phyloP scores from a whole-genome alignment of 2,888 invertebrate species.

The Heliconius ismenius region DNA sequence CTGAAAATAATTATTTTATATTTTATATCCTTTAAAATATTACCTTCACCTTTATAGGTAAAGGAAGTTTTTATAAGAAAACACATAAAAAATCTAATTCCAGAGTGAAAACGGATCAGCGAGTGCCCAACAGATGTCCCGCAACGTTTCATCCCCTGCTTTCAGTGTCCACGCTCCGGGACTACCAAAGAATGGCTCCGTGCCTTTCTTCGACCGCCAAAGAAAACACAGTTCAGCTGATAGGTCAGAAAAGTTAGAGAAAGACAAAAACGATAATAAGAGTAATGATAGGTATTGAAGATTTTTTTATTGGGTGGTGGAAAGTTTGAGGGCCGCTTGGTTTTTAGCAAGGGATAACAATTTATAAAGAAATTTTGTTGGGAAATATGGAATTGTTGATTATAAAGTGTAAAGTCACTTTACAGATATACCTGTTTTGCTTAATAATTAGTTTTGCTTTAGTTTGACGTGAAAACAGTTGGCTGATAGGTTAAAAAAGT shows the following conservation, averaged over 20 bases:
- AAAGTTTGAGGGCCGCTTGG: neutral
- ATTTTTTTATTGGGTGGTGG: constrained; percentile 10
- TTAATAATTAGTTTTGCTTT: no score
- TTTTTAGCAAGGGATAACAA: neutral
- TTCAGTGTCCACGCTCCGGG: constrained; percentile 88
- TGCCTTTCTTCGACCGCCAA: constrained; percentile 93
- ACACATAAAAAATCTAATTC: constrained; percentile 22
- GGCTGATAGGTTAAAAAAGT: no score
- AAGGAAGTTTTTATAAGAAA: neutral
- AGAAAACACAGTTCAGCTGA: constrained; percentile 92
- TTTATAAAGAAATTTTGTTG: neutral
- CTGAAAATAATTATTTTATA: no score
- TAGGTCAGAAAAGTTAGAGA: constrained; percentile 62
- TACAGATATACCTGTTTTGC: no score
- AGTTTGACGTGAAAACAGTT: no score
- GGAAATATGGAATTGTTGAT: neutral
- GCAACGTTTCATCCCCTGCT: constrained; percentile 94
- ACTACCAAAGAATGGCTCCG: constrained; percentile 92
- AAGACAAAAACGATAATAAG: constrained; percentile 27
- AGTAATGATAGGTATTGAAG: constrained; percentile 21
- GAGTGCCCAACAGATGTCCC: constrained; percentile 78
- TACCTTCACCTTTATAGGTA: neutral
- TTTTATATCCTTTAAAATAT: neutral
- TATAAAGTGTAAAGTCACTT: neutral
- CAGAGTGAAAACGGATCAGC: constrained; percentile 62